Conservation (phyloP, 1,140 invertebrate genomes). For the Mya arenaria region DNA sequence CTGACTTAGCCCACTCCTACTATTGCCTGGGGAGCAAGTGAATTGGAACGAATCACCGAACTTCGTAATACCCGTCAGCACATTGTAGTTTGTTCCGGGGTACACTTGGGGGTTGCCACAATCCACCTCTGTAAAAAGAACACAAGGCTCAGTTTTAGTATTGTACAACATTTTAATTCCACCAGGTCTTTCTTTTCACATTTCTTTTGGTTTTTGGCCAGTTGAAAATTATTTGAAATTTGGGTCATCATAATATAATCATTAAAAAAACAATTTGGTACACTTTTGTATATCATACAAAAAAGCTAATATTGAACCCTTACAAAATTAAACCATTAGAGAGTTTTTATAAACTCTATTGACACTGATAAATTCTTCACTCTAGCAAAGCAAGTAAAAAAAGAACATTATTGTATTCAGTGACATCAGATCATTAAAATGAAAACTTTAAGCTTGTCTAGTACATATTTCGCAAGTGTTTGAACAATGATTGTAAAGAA, state of each 20-base stretch:
- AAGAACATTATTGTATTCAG: too few species aligned
- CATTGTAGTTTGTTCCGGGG: slow-evolving; percentile 23
- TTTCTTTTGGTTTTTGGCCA: neutral
- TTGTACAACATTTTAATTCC: neutral
- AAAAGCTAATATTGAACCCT: too few species aligned
- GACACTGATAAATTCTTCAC: too few species aligned
- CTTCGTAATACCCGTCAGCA: neutral
- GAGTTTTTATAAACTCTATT: too few species aligned
- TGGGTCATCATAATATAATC: neutral
- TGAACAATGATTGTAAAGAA: too few species aligned
- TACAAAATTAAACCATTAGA: too few species aligned
- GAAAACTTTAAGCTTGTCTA: too few species aligned
- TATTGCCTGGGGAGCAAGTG: slow-evolving; percentile 51
- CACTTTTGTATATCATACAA: neutral
- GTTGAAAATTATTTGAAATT: neutral
- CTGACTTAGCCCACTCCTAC: neutral
- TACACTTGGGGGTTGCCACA: slow-evolving; percentile 52
- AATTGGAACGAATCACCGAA: slow-evolving; percentile 53
- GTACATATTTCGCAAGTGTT: too few species aligned
- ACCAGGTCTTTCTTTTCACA: neutral
- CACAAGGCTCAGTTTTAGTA: neutral
- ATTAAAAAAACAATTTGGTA: neutral
- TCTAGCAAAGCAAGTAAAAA: too few species aligned
- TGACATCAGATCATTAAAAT: too few species aligned
- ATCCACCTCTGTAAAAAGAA: slow-evolving; percentile 57